Base-by-base conservation (phyloP, 2,888 invertebrate species). In the Dynastes maya region DNA sequence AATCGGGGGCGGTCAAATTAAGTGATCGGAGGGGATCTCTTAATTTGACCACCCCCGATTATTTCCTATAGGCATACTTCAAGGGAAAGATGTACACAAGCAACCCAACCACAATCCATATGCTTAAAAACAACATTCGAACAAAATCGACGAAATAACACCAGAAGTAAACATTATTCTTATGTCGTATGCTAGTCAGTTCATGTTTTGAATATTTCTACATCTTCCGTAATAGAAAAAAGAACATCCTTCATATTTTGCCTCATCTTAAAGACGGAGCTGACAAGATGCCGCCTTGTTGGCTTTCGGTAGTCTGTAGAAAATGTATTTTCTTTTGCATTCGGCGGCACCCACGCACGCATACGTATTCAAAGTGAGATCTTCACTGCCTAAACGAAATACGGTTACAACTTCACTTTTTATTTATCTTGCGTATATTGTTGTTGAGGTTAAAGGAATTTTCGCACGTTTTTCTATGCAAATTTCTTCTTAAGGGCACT, bases 361-460 rank as follows among this genome's bases (percentile, higher is more conserved):
- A 37, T 13, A 64, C n/a, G 32, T 64, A 64, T 64, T 64, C 37
- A 64, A 64, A 64, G 64, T 64, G 64, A 37, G 64, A 37, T 37
- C 64, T 64, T 64, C 64, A 37, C 37, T 37, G 64, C 32, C 64
- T 37, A 37, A 29, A 32, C 29, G 64, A 37, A n/a, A n/a, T 29
- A 2, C 64, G 22, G 9, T 32, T 51, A 68, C 51, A 49, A 49
- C 49, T 51, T 29, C 29, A 29, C 68, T 68, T 68, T 68, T 68
- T 68, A 64, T 64, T 64, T 64, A 64, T 64, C 64, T 64, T n/a
- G 32, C 64, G 27, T 68, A 68, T 37, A 37, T 37, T 37, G 37
- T 68, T 68, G 49, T 68, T 51, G 16, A 13, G 49, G 9, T 16
- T 68, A 51, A 27, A 27, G 2, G 27, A 70, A 53, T 70, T 70